A percentile compares a stretch with the other conserved stretches of the same genome.
phyloP scores from a whole-genome alignment of 2,888 invertebrate species.

The Hydriomena furcata region DNA sequence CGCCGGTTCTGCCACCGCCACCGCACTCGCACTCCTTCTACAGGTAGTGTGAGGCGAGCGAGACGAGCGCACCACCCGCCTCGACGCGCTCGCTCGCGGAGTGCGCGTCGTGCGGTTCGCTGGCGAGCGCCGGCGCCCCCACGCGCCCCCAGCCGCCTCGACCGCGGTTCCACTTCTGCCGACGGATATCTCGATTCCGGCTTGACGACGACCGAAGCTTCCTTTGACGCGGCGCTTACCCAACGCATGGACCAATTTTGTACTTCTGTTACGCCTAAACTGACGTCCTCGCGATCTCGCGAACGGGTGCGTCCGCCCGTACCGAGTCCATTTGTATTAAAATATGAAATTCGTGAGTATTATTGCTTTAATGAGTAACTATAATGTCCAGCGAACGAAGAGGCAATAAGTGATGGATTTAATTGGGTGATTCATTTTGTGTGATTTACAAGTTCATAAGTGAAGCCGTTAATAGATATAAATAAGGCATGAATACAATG shows the following conservation, averaged over 20 bases:
- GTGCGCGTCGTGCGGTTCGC: constrained; percentile 76
- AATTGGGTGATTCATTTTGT: constrained; percentile 76
- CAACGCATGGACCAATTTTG: constrained; percentile 77
- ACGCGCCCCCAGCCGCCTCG: constrained; percentile 53
- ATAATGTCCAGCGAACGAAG: constrained; percentile 53
- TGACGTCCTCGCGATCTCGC: constrained; percentile 67
- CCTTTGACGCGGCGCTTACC: constrained; percentile 66
- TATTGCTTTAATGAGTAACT: constrained; percentile 54
- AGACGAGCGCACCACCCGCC: constrained; percentile 75
- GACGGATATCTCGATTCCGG: constrained; percentile 64
- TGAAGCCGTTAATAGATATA: constrained; percentile 54
- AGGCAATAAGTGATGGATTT: constrained; percentile 66
- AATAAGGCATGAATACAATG: constrained; percentile 51
- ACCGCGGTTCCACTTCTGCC: constrained; percentile 74
- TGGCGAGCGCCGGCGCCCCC: constrained; percentile 48
- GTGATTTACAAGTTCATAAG: constrained; percentile 64
- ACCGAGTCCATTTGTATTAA: constrained; percentile 68
- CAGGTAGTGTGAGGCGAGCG: constrained; percentile 81
- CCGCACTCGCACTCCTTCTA: constrained; percentile 82
- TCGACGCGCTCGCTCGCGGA: constrained; percentile 79
- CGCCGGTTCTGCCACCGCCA: constrained; percentile 75
- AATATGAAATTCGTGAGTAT: constrained; percentile 52
- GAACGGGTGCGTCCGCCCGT: constrained; percentile 57
- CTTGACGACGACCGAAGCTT: constrained; percentile 69
- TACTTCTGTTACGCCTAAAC: constrained; percentile 71